Conservation (phyloP, 2,888 invertebrate genomes). For the Plutella xylostella region DNA sequence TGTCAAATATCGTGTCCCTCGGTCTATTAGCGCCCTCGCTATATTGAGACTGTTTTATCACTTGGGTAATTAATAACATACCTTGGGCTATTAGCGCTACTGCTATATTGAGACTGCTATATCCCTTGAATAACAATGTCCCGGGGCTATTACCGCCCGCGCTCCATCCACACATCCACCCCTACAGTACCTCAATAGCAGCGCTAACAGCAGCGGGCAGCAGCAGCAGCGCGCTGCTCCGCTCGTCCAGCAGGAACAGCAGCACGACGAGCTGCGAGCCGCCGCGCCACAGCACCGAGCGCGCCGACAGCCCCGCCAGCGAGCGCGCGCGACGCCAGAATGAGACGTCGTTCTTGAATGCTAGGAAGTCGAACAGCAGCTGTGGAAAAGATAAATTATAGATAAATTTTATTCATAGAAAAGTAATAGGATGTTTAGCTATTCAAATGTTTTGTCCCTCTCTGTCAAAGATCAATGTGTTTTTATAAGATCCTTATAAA, state of each 20-base stretch:
- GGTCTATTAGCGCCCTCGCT: too few species aligned
- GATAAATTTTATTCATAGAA: neutral
- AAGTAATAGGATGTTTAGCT: neutral
- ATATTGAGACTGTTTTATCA: too few species aligned
- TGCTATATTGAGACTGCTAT: too few species aligned
- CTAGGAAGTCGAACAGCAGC: conserved; percentile 95
- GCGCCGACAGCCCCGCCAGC: conserved; percentile 89
- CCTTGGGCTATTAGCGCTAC: too few species aligned
- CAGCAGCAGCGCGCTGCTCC: conserved; percentile 89
- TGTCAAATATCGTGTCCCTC: too few species aligned
- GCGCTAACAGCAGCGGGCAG: conserved; percentile 89
- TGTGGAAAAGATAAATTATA: conserved; percentile 52
- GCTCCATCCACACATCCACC: too few species aligned
- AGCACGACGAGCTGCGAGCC: conserved; percentile 94
- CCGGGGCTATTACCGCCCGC: neutral
- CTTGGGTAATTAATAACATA: too few species aligned
- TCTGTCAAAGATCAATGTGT: too few species aligned
- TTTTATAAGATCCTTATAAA: too few species aligned
- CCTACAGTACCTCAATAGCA: conserved; percentile 82
- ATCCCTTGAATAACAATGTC: too few species aligned
- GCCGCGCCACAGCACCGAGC: conserved; percentile 93
- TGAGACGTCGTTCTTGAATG: conserved; percentile 97
- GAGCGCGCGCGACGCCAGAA: conserved; percentile 92
- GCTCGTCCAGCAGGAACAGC: conserved; percentile 91
- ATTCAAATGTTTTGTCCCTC: neutral